Conservation (phyloP, 2,888 invertebrate genomes). For the Hirtodrosophila alboralis region DNA sequence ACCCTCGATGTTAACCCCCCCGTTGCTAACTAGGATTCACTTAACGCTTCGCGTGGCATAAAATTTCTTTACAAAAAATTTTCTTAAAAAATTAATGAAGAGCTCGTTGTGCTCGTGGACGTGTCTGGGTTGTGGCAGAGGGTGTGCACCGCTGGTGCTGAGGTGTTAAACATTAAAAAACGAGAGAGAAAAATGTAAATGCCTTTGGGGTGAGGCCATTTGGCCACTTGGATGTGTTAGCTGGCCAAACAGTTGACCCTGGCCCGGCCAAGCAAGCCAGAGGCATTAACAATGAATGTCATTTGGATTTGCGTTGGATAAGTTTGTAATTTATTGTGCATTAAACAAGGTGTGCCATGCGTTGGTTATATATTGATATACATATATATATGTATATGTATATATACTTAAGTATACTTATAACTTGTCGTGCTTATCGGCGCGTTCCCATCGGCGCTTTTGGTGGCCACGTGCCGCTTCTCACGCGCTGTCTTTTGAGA, state of each 20-base stretch:
- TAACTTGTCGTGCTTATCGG: conserved; percentile 41
- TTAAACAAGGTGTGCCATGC: conserved; percentile 44
- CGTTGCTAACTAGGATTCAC: conserved; percentile 38
- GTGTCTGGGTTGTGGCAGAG: conserved; percentile 17
- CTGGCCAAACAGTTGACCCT: conserved; percentile 18
- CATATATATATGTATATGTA: conserved; percentile 8
- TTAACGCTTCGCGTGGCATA: conserved; percentile 72
- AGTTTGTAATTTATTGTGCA: conserved; percentile 74
- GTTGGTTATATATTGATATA: conserved; percentile 19
- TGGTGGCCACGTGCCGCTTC: conserved; percentile 61
- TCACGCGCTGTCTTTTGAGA: conserved; percentile 33
- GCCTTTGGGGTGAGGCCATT: conserved; percentile 7
- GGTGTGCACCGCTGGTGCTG: conserved; percentile 49
- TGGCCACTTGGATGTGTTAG: conserved; percentile 18
- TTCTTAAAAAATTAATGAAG: conserved; percentile 72
- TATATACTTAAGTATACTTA: conserved; percentile 7
- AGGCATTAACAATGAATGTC: conserved; percentile 64
- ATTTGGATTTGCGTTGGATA: conserved; percentile 72
- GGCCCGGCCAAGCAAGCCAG: conserved; percentile 14
- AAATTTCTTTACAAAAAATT: conserved; percentile 59
- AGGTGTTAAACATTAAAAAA: conserved; percentile 60
- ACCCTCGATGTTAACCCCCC: conserved; percentile 18
- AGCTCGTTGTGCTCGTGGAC: conserved; percentile 30
- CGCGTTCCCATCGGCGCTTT: conserved; percentile 47
- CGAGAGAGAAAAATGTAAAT: conserved; percentile 10